Evolutionary conservation across 2,888 invertebrate species (phyloP).

Genomic region (Rotaria macrura): DNA sequence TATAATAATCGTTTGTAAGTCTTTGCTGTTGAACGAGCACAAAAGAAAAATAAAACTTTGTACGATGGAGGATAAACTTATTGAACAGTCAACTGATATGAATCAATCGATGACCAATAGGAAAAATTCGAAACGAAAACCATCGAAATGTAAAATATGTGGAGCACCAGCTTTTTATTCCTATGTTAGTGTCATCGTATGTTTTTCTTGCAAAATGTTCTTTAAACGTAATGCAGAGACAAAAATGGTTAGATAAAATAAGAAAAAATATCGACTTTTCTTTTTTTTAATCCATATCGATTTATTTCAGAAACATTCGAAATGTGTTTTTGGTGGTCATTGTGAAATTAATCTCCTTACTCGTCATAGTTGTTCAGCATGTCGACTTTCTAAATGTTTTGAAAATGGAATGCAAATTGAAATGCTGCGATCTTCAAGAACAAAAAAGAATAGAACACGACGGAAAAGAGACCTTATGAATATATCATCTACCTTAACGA

Average conservation of each 20-base stretch:
- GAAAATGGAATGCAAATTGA: background rate
- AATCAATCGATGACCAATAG: too few species aligned
- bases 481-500: too few species aligned
- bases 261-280: background rate
- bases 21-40: too few species aligned
- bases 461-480: background rate
- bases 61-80: too few species aligned
- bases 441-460: background rate
- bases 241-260: background rate
- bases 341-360: background rate
- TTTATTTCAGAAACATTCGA: background rate
- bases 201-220: background rate
- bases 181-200: background rate
- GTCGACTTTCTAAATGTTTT: background rate
- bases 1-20: too few species aligned
- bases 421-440: background rate
- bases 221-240: background rate
- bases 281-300: background rate
- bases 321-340: background rate
- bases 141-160: background rate
- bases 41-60: too few species aligned
- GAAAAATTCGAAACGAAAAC: background rate
- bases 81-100: too few species aligned
- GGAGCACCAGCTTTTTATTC: background rate
- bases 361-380: background rate